These are phyloP conservation scores for Aurelia sp. DNA, from an alignment of 30 jellyfish, hydroid and myxozoan species.

Conservation along the genomic window DNA sequence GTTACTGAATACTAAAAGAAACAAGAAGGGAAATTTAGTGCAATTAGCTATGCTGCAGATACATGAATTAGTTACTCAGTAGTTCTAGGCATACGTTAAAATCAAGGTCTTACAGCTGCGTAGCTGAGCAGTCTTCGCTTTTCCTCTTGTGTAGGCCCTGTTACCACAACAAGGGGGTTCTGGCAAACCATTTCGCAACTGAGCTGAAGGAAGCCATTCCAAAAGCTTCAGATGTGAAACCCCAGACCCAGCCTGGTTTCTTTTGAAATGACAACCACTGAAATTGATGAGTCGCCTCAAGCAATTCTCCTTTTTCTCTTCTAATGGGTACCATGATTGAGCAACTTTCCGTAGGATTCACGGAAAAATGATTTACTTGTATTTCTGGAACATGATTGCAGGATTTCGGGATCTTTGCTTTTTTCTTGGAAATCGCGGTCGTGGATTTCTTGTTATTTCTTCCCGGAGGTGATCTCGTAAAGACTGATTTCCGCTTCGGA, in stretches of 20 bases:
- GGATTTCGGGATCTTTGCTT: neutral
- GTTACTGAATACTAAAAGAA: no score
- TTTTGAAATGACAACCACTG: slow-evolving; percentile 37
- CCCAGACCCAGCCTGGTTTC: slow-evolving; percentile 52
- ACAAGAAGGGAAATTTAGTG: no score
- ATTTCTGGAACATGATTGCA: neutral
- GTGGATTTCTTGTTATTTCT: no score
- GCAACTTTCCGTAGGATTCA: neutral
- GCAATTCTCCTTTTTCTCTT: neutral
- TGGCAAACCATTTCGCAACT: slow-evolving; percentile 52
- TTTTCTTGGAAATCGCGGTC: neutral
- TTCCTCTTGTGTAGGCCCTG: no score
- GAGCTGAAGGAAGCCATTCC: neutral
- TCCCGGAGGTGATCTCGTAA: neutral
- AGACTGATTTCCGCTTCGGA: neutral
- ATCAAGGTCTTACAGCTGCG: no score
- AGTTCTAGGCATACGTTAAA: no score
- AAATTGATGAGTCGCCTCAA: neutral
- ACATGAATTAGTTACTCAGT: no score
- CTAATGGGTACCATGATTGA: neutral
- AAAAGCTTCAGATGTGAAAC: neutral
- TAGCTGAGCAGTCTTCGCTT: no score
- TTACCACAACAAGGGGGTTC: slow-evolving; percentile 71
- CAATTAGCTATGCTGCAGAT: no score
- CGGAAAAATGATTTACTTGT: neutral